Conservation (phyloP, 2,113 vertebrate species). For the Murina feae region DNA sequence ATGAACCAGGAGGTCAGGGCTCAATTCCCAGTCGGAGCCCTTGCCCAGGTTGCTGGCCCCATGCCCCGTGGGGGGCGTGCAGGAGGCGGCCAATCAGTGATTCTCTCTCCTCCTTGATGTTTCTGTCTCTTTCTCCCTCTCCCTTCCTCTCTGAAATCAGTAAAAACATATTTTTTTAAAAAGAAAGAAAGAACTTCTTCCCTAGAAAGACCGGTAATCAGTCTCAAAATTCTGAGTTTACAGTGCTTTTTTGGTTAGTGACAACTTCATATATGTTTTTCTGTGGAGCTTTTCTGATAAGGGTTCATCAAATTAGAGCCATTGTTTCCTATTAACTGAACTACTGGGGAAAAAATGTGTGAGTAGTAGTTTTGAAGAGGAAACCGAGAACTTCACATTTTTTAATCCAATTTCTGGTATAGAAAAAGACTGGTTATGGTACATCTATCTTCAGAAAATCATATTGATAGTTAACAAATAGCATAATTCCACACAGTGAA, state of each 20-base stretch:
- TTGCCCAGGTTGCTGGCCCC: no score
- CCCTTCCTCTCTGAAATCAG: no score
- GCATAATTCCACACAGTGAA: background rate
- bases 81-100: no score
- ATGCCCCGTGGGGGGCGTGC: no score
- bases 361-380: background rate
- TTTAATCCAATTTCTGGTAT: background rate
- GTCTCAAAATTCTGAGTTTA: background rate
- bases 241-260: background rate
- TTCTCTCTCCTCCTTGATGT: no score
- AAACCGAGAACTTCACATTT: background rate
- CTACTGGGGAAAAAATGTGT: background rate
- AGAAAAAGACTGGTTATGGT: background rate
- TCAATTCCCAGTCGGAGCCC: no score
- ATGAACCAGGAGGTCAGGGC: no score
- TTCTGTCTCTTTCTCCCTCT: no score
- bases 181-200: conserved; percentile 7
- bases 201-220: background rate
- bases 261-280: background rate
- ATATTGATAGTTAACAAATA: background rate
- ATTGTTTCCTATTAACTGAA: background rate
- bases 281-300: background rate
- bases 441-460: background rate
- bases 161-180: no score
- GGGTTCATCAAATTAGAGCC: background rate